A percentile compares a stretch with the other conserved stretches of the same genome.
These are phyloP conservation scores for Leptarthrus brevirostris DNA, from an alignment of 2,888 invertebrate genomes.

Conservation along the genomic window DNA sequence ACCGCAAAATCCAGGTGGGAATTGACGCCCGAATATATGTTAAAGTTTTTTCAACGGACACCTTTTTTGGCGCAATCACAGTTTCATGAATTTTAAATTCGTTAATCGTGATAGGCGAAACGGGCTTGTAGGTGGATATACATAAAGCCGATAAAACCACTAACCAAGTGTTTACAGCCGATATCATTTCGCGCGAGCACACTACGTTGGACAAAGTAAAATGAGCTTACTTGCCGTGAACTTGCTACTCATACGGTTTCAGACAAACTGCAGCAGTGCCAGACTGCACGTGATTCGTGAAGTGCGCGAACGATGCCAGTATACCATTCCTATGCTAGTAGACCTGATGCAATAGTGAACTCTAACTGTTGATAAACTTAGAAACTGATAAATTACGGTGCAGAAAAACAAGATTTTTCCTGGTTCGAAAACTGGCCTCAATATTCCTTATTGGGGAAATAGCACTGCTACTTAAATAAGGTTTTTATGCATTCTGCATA, in stretches of 20 bases:
- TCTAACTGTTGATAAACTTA: too few relatives aligned
- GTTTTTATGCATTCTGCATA: too few relatives aligned
- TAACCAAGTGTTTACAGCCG: neutral
- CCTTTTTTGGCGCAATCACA: neutral
- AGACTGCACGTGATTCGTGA: too few relatives aligned
- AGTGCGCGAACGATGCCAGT: neutral
- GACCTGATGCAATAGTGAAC: neutral
- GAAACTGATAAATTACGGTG: too few relatives aligned
- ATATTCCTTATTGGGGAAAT: too few relatives aligned
- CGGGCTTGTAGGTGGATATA: neutral
- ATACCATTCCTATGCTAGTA: neutral
- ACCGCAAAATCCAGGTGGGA: conserved; percentile 65
- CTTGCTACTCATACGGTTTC: neutral
- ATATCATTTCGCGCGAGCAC: neutral
- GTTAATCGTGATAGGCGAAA: neutral
- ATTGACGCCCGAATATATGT: conserved; percentile 64
- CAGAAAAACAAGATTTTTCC: too few relatives aligned
- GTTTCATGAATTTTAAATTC: neutral
- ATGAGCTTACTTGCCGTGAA: neutral
- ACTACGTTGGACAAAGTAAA: neutral
- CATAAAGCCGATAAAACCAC: conserved; percentile 1
- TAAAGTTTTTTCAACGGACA: conserved; percentile 49
- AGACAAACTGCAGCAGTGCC: conserved; percentile 16
- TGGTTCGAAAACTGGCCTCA: too few relatives aligned
- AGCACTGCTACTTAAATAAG: too few relatives aligned